Evolutionary conservation across 2,888 invertebrate genomes (phyloP), one percentile per base, ranked within the genome.

Genomic region (Chrysomela aeneicollis): DNA sequence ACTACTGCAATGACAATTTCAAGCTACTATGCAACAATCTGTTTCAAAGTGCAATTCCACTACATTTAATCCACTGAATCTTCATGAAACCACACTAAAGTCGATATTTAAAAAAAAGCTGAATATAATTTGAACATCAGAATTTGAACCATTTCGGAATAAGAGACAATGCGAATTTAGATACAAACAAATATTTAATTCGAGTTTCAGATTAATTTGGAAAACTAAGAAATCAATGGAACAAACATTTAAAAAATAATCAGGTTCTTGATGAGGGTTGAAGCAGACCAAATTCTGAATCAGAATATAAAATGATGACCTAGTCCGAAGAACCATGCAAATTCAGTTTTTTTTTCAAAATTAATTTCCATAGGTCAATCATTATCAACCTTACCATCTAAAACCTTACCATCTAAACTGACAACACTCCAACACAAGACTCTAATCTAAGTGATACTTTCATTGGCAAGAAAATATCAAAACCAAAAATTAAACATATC

Each of bases 1-100:
- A 68, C 67, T 64, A 66, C 67, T 67, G 66, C 61, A 67, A 66
- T 60, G 62, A 70, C 68, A 68, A 59, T 65, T 61, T 59, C 65
- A 71, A 67, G 64, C 69, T 67, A 64, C 64, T 71, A 71, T 65
- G 55, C 61, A 68, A 64, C 68, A 66, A 64, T 66, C 62, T 61
- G 63, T 64, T 66, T 64, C 59, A 42, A 59, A 62, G 68, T 70
- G 65, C 62, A 60, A 66, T 61, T 63, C 64, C 67, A 61, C 66
- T 61, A 61, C 12, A 42, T 15, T 42, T 12, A 35, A 10, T 35
- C 12, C 62, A 66, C 61, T 59, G 53, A 61, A 63, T 63, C 63
- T 66, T 63, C 57, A 66, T 57, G 53, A 66, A 32, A 66, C 66
- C 53, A 61, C 57, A 60, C 53, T 59, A 53, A 47, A 66, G 54